phyloP scores from a whole-genome alignment of 2,797 vertebrate species.

The Siniperca scherzeri region DNA sequence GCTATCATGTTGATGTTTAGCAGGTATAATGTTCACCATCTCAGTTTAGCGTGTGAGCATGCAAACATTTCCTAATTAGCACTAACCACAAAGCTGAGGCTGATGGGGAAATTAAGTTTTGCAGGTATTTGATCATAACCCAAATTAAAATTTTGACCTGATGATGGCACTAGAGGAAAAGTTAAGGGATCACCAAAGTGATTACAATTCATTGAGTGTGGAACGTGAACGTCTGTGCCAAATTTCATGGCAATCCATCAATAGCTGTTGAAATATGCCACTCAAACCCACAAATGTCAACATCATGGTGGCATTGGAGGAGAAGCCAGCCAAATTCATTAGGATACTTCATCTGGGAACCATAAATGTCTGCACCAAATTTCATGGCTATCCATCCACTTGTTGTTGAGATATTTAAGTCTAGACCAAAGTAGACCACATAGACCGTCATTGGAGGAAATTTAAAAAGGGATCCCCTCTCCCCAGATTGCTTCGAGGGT shows the following conservation, averaged over 20 bases:
- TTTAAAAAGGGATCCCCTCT: not conserved
- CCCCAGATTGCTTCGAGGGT: not conserved
- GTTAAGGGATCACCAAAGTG: conserved; percentile 2
- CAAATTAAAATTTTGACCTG: not conserved
- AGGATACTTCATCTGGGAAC: not conserved
- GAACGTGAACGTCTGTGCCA: not conserved
- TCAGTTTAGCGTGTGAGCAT: not conserved
- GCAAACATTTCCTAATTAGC: not conserved
- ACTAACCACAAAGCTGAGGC: not conserved
- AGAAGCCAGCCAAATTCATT: not conserved
- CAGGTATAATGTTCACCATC: not conserved
- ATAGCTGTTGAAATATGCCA: conserved; percentile 2
- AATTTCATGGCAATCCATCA: not conserved
- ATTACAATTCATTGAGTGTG: not conserved
- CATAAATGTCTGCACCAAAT: not conserved
- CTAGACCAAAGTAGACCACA: not conserved
- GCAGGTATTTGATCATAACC: not conserved
- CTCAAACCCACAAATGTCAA: not conserved
- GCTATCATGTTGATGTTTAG: not conserved
- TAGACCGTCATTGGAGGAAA: not conserved
- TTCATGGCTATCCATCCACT: too few relatives aligned
- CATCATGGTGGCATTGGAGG: not conserved
- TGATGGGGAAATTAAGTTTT: not conserved
- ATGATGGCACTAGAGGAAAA: not conserved
- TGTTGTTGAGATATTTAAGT: not conserved